Base-by-base conservation (phyloP, 2,797 vertebrate species). In the Hybognathus amarus region DNA sequence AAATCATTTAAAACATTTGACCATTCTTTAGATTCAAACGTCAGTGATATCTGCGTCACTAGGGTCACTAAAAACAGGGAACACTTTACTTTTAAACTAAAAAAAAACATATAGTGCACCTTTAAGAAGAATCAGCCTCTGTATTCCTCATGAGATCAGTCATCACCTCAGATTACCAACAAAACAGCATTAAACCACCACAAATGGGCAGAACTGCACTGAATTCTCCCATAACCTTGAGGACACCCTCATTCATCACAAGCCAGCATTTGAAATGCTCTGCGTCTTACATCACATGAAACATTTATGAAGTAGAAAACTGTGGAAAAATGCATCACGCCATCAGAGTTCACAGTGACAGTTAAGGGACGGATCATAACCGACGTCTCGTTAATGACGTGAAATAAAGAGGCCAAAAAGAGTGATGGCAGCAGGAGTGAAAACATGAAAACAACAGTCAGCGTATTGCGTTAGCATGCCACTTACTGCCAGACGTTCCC, bases 401-500 rank as follows among this genome's bases (percentile, higher is more conserved):
- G 80, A 82, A 83, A 86, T 68, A 73, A 78, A 82, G 45, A 78
- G 66, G 56, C 56, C 71, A 77, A 50, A 85, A 64, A 84, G 74
- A 87, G n/a, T 77, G 78, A 86, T 68, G 63, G 66, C 36, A 82
- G 80, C 5, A 15, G 47, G 77, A 61, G n/a, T 1, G 38, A 64
- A 69, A 86, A 83, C 68, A 85, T 69, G 67, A 71, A 68, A 77
- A 61, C 22, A 47, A 88, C 63, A 83, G 69, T 52, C 66, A 27
- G 59, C 52, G 71, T 38, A 40, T 74, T 64, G 82, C 86, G 73
- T 89, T 88, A 88, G 52, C 81, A 24, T 85, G 88, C 87, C 95
- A 97, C 97, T 97, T 96, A 98, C 97, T 96, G 92, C 93, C 92
- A 47, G 91, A 90, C 56, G 94, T 91, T 90, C 95, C 96, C 47